Percentiles rank a stretch among this genome's conserved stretches.
phyloP scores from a whole-genome alignment of 2,888 invertebrate species.

The Acanthosoma haemorrhoidale region DNA sequence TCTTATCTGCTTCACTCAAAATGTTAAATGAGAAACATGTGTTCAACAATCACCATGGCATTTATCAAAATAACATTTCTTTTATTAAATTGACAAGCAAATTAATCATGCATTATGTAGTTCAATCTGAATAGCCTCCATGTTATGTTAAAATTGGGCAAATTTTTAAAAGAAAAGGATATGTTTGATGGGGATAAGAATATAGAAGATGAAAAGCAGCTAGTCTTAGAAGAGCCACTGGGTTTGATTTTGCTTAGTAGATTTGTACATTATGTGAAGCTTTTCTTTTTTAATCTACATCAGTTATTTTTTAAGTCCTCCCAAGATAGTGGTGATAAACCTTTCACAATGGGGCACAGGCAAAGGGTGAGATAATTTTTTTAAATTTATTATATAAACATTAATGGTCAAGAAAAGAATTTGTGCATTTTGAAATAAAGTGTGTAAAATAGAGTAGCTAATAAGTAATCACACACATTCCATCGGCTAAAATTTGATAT shows the following conservation, averaged over 20 bases:
- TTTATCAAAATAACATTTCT: background rate
- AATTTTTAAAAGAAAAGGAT: background rate
- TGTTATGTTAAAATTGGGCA: slow-evolving; percentile 5
- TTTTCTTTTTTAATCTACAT: background rate
- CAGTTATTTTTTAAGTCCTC: slow-evolving; percentile 8
- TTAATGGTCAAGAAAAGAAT: too few relatives aligned
- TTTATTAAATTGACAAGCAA: background rate
- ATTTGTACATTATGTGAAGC: background rate
- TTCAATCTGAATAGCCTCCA: background rate
- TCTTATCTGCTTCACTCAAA: background rate
- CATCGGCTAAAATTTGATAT: too few relatives aligned
- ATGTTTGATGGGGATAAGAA: background rate
- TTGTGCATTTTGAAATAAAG: too few relatives aligned
- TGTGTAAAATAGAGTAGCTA: too few relatives aligned
- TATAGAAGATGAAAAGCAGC: background rate
- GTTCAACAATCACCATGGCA: background rate
- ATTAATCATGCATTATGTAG: background rate
- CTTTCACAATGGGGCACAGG: background rate
- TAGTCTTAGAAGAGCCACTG: background rate
- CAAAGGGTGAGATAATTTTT: background rate
- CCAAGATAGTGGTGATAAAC: background rate
- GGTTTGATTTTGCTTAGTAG: background rate
- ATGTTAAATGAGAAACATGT: background rate
- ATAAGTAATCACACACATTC: too few relatives aligned
- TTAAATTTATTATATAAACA: too few relatives aligned